phyloP scores from a whole-genome alignment of 1,140 invertebrate genomes.

The Micrasema longulum region DNA sequence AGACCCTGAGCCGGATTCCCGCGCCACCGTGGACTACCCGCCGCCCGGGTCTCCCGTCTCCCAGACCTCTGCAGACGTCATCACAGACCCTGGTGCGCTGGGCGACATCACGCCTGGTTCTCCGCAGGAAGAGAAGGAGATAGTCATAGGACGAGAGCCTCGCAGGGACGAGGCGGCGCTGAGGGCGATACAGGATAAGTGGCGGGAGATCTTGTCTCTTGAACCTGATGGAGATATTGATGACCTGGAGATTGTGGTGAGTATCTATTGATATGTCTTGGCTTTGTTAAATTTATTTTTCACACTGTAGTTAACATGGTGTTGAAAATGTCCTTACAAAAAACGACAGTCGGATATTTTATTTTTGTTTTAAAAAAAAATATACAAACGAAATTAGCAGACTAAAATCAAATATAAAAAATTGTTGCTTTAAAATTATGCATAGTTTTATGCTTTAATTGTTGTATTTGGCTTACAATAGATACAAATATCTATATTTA shows the following conservation, averaged over 20 bases:
- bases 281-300: no score
- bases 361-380: no score
- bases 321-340: no score
- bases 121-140: conserved; percentile 71
- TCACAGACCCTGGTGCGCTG: conserved; percentile 58
- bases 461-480: no score
- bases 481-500: no score
- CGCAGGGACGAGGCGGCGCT: conserved; percentile 71
- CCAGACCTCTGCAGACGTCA: conserved; percentile 34
- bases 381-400: no score
- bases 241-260: conserved; percentile 80
- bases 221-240: conserved; percentile 66
- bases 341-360: no score
- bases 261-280: no score
- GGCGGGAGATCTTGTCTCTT: conserved; percentile 72
- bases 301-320: no score
- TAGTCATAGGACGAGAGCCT: conserved; percentile 72
- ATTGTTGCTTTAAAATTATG: no score
- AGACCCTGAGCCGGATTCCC: conserved; percentile 76
- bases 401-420: no score
- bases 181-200: conserved; percentile 76
- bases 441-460: no score
- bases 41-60: conserved; percentile 68
- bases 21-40: conserved; percentile 66
- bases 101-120: conserved; percentile 39